Conservation (phyloP, 2,113 vertebrate species). For the Plestiodon gilberti region DNA sequence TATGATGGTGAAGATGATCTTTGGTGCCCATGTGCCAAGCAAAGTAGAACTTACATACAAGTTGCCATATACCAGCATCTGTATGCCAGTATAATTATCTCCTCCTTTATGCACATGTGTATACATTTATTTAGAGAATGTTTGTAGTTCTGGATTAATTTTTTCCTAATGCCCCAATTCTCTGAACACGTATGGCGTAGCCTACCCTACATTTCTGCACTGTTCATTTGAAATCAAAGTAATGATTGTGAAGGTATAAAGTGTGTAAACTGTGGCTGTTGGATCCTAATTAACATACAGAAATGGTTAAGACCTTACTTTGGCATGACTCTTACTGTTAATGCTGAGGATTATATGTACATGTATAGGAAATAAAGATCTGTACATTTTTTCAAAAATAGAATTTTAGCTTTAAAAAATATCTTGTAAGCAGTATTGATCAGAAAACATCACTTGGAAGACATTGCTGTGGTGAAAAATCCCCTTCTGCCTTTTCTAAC, state of each 20-base stretch:
- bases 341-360: background rate
- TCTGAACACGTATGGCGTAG: background rate
- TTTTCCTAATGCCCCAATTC: background rate
- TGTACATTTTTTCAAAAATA: background rate
- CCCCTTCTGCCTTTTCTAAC: slow-evolving; percentile 14
- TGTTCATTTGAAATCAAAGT: background rate
- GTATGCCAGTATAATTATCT: background rate
- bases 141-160: background rate
- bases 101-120: background rate
- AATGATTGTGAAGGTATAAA: background rate
- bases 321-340: background rate
- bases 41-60: too few relatives aligned
- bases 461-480: background rate
- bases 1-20: too few relatives aligned
- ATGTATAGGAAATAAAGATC: background rate
- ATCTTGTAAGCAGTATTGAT: rapidly evolving
- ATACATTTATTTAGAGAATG: background rate
- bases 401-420: background rate
- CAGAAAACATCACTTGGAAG: background rate
- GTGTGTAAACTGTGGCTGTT: background rate
- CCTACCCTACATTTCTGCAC: background rate
- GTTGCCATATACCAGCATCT: too few relatives aligned
- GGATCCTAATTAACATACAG: background rate
- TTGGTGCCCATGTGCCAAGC: too few relatives aligned
- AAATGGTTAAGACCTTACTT: background rate